Evolutionary conservation across 2,888 invertebrate species (phyloP), one percentile per base, ranked within the genome.

Genomic region (Hemistola chrysoprasaria): DNA sequence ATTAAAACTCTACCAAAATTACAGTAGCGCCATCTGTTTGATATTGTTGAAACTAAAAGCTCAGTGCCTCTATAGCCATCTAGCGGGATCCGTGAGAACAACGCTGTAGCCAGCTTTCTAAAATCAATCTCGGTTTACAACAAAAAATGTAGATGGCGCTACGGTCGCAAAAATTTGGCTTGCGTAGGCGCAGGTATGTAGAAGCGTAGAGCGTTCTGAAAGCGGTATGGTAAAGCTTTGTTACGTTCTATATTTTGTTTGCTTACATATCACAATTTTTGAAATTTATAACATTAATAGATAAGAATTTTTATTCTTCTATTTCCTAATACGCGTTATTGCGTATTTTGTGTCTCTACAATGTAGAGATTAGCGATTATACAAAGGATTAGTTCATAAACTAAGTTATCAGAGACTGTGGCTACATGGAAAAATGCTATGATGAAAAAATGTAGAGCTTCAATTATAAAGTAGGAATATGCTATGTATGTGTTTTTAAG

Each of bases 101-200:
- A 58, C 45, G 9, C 36, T 8, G 28, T 11, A 6, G 27, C 23
- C 32, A 20, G 11, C 2, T n/a, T n/a, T n/a, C 4, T 7, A 7
- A 11, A 10, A 11, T 26, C 28, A 16, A 32, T 22, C 8, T 25
- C 26, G 46, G 40, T 60, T 45, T 47, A 8, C 6, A 7, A n/a
- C 3, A 1, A 3, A 0, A 1, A 29, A 28, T 33, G 24, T 56
- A 83, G 84, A 71, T 81, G 84, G 79, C 84, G 80, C 63, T 62
- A 59, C 16, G 16, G 50, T 41, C 2, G 29, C 37, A 29, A 60
- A 45, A 44, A 48, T 40, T 26, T 11, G 5, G 42, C 45, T 42
- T 62, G 67, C 71, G 69, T 56, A 47, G 41, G 52, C 50, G 52
- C 50, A 45, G 2, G 35, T 34, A 8, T 37, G 10, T 16, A 16